Evolutionary conservation across 1,140 invertebrate species (phyloP), one percentile per base, ranked within the genome.

Genomic region (Drosophila santomea): DNA sequence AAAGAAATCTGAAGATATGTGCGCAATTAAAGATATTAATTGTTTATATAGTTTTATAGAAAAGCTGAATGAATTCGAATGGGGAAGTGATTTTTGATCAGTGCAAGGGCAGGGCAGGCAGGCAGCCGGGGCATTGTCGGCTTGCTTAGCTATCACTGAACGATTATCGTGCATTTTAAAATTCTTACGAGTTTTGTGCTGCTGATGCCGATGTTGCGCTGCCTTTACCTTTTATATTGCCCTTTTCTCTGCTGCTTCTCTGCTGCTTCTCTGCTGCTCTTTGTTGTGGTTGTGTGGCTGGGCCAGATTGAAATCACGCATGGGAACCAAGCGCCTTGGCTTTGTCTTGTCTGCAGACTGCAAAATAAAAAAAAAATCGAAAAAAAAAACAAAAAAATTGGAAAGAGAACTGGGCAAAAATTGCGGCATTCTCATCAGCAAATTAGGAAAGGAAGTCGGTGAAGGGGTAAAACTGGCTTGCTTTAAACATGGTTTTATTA

Each of bases 141-240:
- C 90, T 85, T 78, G 90, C 90, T 89, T 86, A 82, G 90, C 90
- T 91, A 91, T 91, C 90, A 91, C 85, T 86, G 90, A 91, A 86
- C 90, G 90, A 91, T 91, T 91, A 91, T 91, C 90, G 84, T 90
- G 90, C 86, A 91, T 91, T 91, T 91, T 91, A 91, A 91, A 91
- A 91, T 91, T 91, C 90, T 91, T 91, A 91, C 82, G 90, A 91
- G 90, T 91, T 88, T 51, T 91, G 83, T 78, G 59, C 57, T 67
- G 67, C 52, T 68, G 66, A 44, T 80, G 81, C 74, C 61, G 57
- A 60, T 62, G 74, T 51, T 76, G 66, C 61, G 69, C 59, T 74
- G 80, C 59, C 79, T 74, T 59, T 56, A 43, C 71, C 82, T 85
- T 78, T 86, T 82, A 82, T 86, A 81, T 86, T 81, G 78, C 82